phyloP scores from a whole-genome alignment of 1,140 invertebrate species.

The Acromyrmex echinatior region DNA sequence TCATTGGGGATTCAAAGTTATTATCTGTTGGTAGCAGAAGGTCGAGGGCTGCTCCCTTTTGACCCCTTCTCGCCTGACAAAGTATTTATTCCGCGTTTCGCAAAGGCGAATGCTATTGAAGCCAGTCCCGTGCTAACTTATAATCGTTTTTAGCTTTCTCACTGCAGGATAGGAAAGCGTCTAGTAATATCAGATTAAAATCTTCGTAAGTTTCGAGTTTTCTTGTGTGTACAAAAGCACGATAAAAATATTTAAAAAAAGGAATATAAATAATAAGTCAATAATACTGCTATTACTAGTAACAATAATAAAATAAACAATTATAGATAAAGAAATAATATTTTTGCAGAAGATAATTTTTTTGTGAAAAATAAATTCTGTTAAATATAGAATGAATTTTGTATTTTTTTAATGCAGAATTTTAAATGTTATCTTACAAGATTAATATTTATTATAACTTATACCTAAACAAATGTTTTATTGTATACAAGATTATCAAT shows the following conservation, averaged over 20 bases:
- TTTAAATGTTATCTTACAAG: not conserved
- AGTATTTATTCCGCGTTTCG: conserved; percentile 60
- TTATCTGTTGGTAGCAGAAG: conserved; percentile 78
- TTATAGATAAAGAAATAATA: not conserved
- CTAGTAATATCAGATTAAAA: not conserved
- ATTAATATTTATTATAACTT: too few relatives aligned
- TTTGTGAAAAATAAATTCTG: not conserved
- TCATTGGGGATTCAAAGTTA: conserved; percentile 73
- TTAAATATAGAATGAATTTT: not conserved
- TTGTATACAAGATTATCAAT: too few relatives aligned
- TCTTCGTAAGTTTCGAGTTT: not conserved
- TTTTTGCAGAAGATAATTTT: not conserved
- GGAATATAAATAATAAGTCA: not conserved
- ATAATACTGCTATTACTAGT: not conserved
- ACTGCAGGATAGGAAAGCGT: not conserved
- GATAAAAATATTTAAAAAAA: not conserved
- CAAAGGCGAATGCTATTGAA: conserved; percentile 61
- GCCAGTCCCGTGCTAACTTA: conserved; percentile 59
- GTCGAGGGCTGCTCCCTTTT: conserved; percentile 54
- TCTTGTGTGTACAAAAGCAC: not conserved
- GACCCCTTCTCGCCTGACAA: conserved; percentile 25
- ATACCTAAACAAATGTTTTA: too few relatives aligned
- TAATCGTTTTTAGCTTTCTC: conserved; percentile 68
- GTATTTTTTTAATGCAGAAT: not conserved
- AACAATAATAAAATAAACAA: not conserved